phyloP scores from a whole-genome alignment of 2,888 invertebrate species.

The Megamerina dolium region DNA sequence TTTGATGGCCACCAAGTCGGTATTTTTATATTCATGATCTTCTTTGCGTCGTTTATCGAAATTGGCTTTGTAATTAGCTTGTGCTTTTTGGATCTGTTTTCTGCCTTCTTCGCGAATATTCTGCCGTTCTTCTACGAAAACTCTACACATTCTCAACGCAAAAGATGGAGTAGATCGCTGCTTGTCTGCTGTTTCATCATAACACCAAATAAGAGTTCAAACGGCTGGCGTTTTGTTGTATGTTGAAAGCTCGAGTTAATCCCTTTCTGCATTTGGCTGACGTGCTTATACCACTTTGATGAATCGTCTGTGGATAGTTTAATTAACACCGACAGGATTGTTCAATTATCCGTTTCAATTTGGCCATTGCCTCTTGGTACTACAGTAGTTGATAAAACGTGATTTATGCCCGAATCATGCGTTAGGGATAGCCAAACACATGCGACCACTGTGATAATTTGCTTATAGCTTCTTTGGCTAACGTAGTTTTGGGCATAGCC shows the following conservation, averaged over 20 bases:
- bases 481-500: slow-evolving; percentile 7
- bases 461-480: slow-evolving; percentile 22
- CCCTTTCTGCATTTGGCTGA: too few relatives aligned
- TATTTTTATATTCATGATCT: slow-evolving; percentile 6
- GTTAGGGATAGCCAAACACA: too few relatives aligned
- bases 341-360: too few relatives aligned
- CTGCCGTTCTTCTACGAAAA: slow-evolving; percentile 13
- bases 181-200: slow-evolving; percentile 7
- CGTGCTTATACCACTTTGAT: too few relatives aligned
- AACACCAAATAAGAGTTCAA: slow-evolving; percentile 15
- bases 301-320: too few relatives aligned
- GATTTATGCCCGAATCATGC: too few relatives aligned
- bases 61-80: slow-evolving; percentile 11
- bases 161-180: slow-evolving; percentile 2
- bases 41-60: slow-evolving; percentile 16
- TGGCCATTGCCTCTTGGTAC: too few relatives aligned
- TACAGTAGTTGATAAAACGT: too few relatives aligned
- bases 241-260: slow-evolving; percentile 6
- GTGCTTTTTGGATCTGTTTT: slow-evolving; percentile 13
- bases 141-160: slow-evolving; percentile 9
- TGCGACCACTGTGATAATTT: slow-evolving; percentile 11
- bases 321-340: too few relatives aligned
- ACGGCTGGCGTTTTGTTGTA: slow-evolving; percentile 9
- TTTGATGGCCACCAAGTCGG: slow-evolving; percentile 17
- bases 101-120: slow-evolving; percentile 7